Evolutionary conservation across 92 coral and sea anemone species (phyloP).

Genomic region (Phymanthus crucifer): DNA sequence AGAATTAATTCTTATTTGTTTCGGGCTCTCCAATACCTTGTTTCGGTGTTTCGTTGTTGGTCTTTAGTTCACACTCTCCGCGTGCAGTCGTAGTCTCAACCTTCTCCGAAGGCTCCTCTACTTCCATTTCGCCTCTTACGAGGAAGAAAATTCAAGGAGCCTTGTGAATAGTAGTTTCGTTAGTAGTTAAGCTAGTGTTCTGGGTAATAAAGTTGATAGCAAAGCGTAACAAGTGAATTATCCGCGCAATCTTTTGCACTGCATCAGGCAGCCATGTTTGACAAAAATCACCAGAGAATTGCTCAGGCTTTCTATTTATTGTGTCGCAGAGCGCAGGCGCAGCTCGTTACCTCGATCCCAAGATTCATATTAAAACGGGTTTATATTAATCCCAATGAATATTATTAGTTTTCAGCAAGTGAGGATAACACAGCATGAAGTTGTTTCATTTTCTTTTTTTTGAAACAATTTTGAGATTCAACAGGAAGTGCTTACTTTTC

Average conservation of each 20-base stretch:
- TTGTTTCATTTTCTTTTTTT: no score
- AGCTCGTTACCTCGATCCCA: constrained; percentile 21
- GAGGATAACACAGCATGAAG: neutral
- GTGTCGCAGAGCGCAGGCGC: constrained; percentile 44
- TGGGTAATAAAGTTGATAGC: constrained; percentile 10
- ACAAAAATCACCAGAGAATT: constrained; percentile 30
- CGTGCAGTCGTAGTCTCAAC: constrained; percentile 24
- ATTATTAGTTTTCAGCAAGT: neutral
- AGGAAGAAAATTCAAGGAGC: constrained; percentile 53
- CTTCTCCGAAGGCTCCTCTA: constrained; percentile 48
- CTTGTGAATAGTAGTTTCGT: constrained; percentile 13
- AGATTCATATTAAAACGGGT: neutral
- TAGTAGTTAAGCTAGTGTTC: constrained; percentile 16
- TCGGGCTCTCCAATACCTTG: constrained; percentile 17
- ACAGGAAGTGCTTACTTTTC: no score
- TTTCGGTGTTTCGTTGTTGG: constrained; percentile 6
- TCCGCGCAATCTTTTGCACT: constrained; percentile 18
- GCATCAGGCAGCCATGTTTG: constrained; percentile 54
- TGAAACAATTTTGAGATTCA: no score
- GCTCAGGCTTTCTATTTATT: constrained; percentile 41
- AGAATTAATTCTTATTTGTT: neutral
- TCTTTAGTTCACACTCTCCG: constrained; percentile 25
- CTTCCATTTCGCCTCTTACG: constrained; percentile 47
- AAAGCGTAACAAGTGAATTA: constrained; percentile 6
- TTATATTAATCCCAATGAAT: neutral